A percentile compares a stretch with the other conserved stretches of the same genome.
Evolutionary conservation across 1,140 invertebrate species (phyloP).

Genomic region (Thaumetopoea pityocampa): DNA sequence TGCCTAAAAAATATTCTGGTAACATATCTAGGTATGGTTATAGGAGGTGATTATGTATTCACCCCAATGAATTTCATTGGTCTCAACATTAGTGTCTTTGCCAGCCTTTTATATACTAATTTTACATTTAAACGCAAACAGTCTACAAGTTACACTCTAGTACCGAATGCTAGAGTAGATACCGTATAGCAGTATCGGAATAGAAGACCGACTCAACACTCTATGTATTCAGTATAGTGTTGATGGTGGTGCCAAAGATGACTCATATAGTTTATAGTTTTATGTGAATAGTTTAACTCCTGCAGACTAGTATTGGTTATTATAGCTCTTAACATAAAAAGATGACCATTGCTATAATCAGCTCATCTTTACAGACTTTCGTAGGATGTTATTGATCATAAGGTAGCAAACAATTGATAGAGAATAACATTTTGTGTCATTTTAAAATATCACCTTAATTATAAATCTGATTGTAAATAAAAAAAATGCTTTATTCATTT

Average conservation of each 20-base stretch:
- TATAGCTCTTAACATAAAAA: too few relatives aligned
- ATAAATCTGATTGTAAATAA: too few relatives aligned
- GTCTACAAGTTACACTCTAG: constrained; percentile 31
- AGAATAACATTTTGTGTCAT: too few relatives aligned
- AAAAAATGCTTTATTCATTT: too few relatives aligned
- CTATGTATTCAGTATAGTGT: constrained; percentile 32
- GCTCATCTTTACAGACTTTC: too few relatives aligned
- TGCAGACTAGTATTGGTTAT: too few relatives aligned
- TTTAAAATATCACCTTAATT: too few relatives aligned
- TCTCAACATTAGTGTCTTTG: constrained; percentile 68
- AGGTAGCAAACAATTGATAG: too few relatives aligned
- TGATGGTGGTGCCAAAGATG: constrained; percentile 50
- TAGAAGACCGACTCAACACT: constrained; percentile 27
- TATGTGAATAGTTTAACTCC: background rate
- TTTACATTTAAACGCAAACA: constrained; percentile 64
- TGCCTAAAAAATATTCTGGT: constrained; percentile 96
- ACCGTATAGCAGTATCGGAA: constrained; percentile 43
- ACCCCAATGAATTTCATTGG: constrained; percentile 95
- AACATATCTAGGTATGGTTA: constrained; percentile 96
- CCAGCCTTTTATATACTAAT: constrained; percentile 62
- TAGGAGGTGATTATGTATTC: constrained; percentile 98
- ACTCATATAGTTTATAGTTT: constrained; percentile 7
- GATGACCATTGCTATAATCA: too few relatives aligned
- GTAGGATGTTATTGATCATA: too few relatives aligned
- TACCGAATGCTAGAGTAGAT: constrained; percentile 54